Base-by-base conservation (phyloP, 64 coral and sea anemone genomes). In the Astreopora myriophthalma region DNA sequence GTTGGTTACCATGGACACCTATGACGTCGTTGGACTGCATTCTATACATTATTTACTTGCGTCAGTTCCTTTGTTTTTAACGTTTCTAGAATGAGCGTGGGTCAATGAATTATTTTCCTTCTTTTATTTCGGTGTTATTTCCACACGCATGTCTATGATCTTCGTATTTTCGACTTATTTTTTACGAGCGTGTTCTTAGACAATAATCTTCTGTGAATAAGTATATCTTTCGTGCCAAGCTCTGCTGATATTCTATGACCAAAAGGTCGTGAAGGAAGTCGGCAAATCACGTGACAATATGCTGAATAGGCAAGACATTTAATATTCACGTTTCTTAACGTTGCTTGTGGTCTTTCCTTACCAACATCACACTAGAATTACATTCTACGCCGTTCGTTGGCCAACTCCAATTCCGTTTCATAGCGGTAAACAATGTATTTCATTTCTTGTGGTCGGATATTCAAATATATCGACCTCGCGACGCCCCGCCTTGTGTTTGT, bases 41-140 rank as follows among this genome's bases (percentile, higher is more conserved):
- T 65, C 57, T 83, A 39, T 83, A 33, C 79, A 83, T 83, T 64
- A 83, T 83, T 83, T 83, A 83, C 79, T 2, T 64, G 55, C 79
- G 32, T 64, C 19, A 83, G 34, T 24, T 6, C 30, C 23, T 65
- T 83, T 83, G 52, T 63, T 83, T 64, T n/a, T 30, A 8, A 57
- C 17, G 52, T 63, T 83, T 83, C 57, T 57, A 5, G 79, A 36
- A 73, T 37, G 32, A 39, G 39, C 33, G 25, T 17, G 49, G 31
- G 10, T 38, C 34, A 61, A 7, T 34, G 58, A 35, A 81, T 52
- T n/a, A n/a, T n/a, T 34, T 58, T 35, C 19, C 33, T 83, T 83
- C 22, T 83, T 64, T 65, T 34, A 39, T 83, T 64, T 20, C 79
- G 33, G 57, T 11, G 79, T 83, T 83, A 57, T 38, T 63, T 23